Conservation (phyloP, 2,888 invertebrate genomes). For the Balanococcus diminutus region DNA sequence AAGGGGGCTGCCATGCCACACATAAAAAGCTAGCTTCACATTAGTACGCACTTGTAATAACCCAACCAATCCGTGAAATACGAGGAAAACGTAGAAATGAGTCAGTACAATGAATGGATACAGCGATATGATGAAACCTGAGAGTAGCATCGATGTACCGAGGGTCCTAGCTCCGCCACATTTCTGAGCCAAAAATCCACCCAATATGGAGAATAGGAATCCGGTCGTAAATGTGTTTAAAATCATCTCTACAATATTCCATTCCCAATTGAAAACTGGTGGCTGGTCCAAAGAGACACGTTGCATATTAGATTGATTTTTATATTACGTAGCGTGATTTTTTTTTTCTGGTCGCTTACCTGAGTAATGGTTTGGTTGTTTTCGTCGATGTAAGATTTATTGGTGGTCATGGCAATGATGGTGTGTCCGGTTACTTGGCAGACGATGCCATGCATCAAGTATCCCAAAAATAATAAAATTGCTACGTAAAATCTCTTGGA, state of each 20-base stretch:
- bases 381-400: neutral
- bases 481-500: neutral
- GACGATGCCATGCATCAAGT: neutral
- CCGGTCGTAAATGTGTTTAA: neutral
- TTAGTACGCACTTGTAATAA: neutral
- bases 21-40: too few species aligned
- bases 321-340: neutral
- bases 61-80: neutral
- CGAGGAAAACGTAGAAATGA: neutral
- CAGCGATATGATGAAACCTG: neutral
- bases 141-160: neutral
- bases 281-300: slow-evolving; percentile 62
- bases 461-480: neutral
- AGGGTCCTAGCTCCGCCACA: neutral
- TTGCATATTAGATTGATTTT: too few species aligned
- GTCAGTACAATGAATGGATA: neutral
- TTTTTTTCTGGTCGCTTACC: neutral
- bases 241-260: slow-evolving; percentile 68
- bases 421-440: neutral
- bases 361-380: neutral
- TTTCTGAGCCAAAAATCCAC: neutral
- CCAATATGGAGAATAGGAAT: neutral
- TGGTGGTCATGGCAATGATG: neutral
- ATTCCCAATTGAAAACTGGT: slow-evolving; percentile 81
- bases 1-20: too few species aligned